Evolutionary conservation across 2,888 invertebrate genomes (phyloP), one percentile per base, ranked within the genome.

Genomic region (Temnothorax rugatulus): DNA sequence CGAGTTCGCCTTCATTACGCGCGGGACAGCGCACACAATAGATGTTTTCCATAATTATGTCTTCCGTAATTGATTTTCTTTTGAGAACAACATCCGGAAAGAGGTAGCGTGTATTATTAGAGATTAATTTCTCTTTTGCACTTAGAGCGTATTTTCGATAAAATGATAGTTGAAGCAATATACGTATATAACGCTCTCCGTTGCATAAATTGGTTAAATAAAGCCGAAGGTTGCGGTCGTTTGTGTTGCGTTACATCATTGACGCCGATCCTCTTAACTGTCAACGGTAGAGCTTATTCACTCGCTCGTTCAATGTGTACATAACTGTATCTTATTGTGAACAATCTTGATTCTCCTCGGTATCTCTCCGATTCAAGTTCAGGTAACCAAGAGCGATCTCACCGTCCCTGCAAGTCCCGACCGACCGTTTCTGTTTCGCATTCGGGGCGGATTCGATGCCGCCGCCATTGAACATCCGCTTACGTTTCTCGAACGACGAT

Each of bases 321-420:
- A 68, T 68, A 81, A 59, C 59, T 79, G 79, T 44, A 21, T 59
- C 34, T 59, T 34, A 52, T 71, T 59, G 59, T 59, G 47, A 79
- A 79, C 71, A 59, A 59, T 81, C 71, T 71, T 71, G 79, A 81
- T 61, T 59, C 44, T 50, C 47, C 9, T 29, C 54, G 15, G 59
- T 38, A 71, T 71, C 57, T 25, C 47, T 25, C 13, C 76, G 52
- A 61, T 74, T 61, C 57, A 44, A 50, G 74, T 61, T 63, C 74
- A 63, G 66, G 47, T 83, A 76, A 68, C 79, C 66, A 50, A 77
- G 77, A 83, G 66, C 66, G 79, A 66, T 79, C 57, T 66, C 47
- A 47, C 44, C 25, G 82, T n/a, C n/a, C n/a, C 34, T 50, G 57
- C 47, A 25, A 59, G 61, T 77, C 47, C 79, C 79, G 47, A 77